A percentile compares a stretch with the other conserved stretches of the same genome.
Conservation (phyloP, 2,797 vertebrate genomes). For the Gastrophryne carolinensis region DNA sequence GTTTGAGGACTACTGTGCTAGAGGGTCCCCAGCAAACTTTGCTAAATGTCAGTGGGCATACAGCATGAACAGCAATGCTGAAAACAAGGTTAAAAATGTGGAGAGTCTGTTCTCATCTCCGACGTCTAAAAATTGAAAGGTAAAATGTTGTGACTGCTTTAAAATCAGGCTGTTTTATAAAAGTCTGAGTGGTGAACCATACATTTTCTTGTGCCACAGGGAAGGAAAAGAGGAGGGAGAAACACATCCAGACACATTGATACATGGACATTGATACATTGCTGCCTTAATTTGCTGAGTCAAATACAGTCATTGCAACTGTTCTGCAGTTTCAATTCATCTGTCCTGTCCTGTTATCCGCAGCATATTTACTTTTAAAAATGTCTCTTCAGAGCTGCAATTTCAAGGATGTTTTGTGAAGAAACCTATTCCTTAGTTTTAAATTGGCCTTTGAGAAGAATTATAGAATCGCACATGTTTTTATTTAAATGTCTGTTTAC, state of each 20-base stretch:
- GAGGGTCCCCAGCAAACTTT: no score
- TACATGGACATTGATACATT: conserved; percentile 45
- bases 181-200: conserved; percentile 6
- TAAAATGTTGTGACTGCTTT: not conserved
- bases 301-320: conserved; percentile 42
- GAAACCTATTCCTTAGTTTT: conserved; percentile 34
- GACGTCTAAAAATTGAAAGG: no score
- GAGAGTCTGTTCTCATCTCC: no score
- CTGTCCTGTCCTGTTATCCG: conserved; percentile 40
- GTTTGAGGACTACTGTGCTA: no score
- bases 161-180: conserved; percentile 10
- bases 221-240: conserved; percentile 16
- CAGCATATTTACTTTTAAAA: conserved; percentile 41
- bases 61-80: no score
- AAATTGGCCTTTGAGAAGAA: conserved; percentile 30
- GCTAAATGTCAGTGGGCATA: no score
- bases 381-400: conserved; percentile 19
- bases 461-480: conserved; percentile 49
- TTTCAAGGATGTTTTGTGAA: conserved; percentile 38
- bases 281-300: conserved; percentile 42
- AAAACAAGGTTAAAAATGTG: no score
- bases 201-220: conserved; percentile 12
- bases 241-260: conserved; percentile 37
- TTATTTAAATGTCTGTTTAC: conserved; percentile 52
- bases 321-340: conserved; percentile 42